A percentile compares a stretch with the other conserved stretches of the same genome.
phyloP scores from a whole-genome alignment of 2,888 invertebrate species.

The Heliconius charithonia region DNA sequence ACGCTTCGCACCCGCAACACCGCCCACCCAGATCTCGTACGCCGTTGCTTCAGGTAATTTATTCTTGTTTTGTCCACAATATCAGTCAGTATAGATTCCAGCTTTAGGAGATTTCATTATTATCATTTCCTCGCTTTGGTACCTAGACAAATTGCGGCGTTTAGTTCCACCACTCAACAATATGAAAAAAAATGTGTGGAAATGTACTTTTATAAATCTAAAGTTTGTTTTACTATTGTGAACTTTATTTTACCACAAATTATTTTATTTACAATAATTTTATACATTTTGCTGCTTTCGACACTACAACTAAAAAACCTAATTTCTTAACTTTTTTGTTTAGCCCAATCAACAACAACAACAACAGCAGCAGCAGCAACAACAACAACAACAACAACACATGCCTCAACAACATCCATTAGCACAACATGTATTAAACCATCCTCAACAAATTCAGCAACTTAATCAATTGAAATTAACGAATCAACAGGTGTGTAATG shows the following conservation, averaged over 20 bases:
- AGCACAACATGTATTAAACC: constrained; percentile 65
- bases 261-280: too few species aligned
- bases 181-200: too few species aligned
- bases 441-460: constrained; percentile 59
- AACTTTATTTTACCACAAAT: too few species aligned
- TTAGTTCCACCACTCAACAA: neutral
- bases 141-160: neutral
- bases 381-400: constrained; percentile 57
- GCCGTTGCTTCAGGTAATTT: constrained; percentile 50
- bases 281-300: neutral
- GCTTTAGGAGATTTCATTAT: neutral
- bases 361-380: neutral
- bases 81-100: neutral
- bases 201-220: too few species aligned
- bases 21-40: constrained; percentile 66
- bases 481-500: constrained; percentile 61
- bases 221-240: too few species aligned
- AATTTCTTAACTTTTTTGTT: constrained; percentile 42
- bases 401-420: constrained; percentile 61
- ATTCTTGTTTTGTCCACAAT: neutral
- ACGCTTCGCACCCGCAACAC: constrained; percentile 63
- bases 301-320: too few species aligned
- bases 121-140: neutral
- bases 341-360: constrained; percentile 56
- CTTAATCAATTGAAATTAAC: constrained; percentile 72